phyloP scores from a whole-genome alignment of 2,888 invertebrate genomes.

The Yponomeuta malinellus region DNA sequence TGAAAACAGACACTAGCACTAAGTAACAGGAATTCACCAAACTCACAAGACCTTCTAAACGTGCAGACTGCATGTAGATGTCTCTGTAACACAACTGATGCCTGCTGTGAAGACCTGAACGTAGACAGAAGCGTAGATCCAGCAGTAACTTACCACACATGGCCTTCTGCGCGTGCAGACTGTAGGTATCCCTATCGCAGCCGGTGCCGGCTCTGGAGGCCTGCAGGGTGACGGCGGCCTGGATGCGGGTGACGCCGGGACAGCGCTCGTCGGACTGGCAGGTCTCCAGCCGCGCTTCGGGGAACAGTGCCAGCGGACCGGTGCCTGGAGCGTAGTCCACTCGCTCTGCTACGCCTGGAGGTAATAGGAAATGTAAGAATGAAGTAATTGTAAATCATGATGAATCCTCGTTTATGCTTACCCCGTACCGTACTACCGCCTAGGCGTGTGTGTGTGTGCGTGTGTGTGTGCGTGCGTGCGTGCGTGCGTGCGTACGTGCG shows the following conservation, averaged over 20 bases:
- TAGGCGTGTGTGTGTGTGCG: too few relatives aligned
- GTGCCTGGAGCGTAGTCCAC: constrained; percentile 91
- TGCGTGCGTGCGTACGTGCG: too few relatives aligned
- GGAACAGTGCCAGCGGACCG: constrained; percentile 87
- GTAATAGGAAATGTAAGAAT: background rate
- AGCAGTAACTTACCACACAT: constrained; percentile 80
- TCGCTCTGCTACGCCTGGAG: constrained; percentile 83
- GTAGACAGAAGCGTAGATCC: background rate
- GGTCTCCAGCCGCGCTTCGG: constrained; percentile 91
- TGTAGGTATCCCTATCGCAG: constrained; percentile 96
- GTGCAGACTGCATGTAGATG: background rate
- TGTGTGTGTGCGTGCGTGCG: too few relatives aligned
- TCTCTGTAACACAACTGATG: background rate
- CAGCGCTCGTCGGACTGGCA: constrained; percentile 92
- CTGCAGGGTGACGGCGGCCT: constrained; percentile 79
- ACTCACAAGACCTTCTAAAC: background rate
- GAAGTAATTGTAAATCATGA: background rate
- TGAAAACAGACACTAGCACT: background rate
- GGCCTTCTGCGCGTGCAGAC: constrained; percentile 88
- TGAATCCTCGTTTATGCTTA: background rate
- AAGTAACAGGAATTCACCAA: background rate
- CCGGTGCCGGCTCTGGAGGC: constrained; percentile 94
- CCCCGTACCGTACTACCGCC: too few relatives aligned
- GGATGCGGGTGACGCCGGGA: constrained; percentile 81
- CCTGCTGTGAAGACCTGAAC: background rate